These are phyloP conservation scores for Synanthedon myopaeformis DNA, from an alignment of 2,888 invertebrate genomes.

Conservation along the genomic window DNA sequence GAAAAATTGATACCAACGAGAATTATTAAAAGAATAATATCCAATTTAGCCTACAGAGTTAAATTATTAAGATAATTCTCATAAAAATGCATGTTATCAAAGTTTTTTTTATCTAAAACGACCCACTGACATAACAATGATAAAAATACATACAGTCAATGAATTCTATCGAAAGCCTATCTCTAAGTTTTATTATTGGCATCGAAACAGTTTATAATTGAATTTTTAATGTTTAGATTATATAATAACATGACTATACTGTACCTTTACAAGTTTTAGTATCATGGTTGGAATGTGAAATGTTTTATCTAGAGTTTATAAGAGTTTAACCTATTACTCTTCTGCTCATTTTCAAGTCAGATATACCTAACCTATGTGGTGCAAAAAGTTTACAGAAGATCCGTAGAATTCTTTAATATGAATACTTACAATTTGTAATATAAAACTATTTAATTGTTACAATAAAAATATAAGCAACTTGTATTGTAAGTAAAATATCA, in stretches of 20 bases:
- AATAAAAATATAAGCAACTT: too few species aligned
- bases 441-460: too few species aligned
- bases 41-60: too few species aligned
- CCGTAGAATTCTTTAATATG: too few species aligned
- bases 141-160: slow-evolving; percentile 45
- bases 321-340: too few species aligned
- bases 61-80: background rate
- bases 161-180: slow-evolving; percentile 36
- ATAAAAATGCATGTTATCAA: background rate
- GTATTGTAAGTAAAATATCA: too few species aligned
- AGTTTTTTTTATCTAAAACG: slow-evolving; percentile 29
- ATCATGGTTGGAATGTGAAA: slow-evolving; percentile 2
- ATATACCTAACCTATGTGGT: too few species aligned
- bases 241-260: slow-evolving; percentile 19
- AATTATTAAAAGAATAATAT: too few species aligned
- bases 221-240: slow-evolving; percentile 18
- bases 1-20: too few species aligned
- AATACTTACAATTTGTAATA: too few species aligned
- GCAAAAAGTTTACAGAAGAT: too few species aligned
- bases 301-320: background rate
- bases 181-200: slow-evolving; percentile 27
- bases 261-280: background rate
- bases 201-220: slow-evolving; percentile 16
- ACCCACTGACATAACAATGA: slow-evolving; percentile 58
- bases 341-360: too few species aligned